Conservation (phyloP, 2,888 invertebrate genomes). For the Ommatoiulus sabulosus region DNA sequence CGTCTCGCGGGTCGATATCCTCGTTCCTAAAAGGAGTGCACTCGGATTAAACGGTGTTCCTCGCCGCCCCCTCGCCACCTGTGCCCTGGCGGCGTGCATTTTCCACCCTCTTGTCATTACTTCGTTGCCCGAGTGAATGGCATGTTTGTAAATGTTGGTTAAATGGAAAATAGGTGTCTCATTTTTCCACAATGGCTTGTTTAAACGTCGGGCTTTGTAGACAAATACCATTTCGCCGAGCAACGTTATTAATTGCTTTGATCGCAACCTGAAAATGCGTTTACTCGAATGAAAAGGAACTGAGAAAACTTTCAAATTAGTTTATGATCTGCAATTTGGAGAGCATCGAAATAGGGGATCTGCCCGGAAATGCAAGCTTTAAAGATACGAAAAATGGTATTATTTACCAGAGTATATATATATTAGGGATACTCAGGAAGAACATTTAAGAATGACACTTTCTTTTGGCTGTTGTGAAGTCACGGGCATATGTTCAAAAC, state of each 20-base stretch:
- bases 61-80: constrained; percentile 17
- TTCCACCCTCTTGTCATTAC: constrained; percentile 3
- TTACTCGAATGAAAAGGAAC: no score
- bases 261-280: background rate
- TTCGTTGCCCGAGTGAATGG: constrained; percentile 23
- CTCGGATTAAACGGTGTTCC: background rate
- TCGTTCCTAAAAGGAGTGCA: constrained; percentile 3
- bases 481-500: no score
- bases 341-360: no score
- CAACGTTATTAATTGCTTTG: background rate
- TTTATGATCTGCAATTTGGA: no score
- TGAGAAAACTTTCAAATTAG: no score
- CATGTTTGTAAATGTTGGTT: constrained; percentile 22
- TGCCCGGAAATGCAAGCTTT: no score
- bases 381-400: no score
- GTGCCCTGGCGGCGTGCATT: background rate
- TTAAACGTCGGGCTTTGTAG: background rate
- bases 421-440: no score
- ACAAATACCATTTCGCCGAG: background rate
- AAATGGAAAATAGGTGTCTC: constrained; percentile 38
- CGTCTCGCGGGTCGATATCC: constrained; percentile 5
- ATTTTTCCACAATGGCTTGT: constrained; percentile 9
- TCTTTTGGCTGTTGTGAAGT: no score
- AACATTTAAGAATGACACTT: no score
- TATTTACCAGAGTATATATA: no score